Evolutionary conservation across 2,888 invertebrate genomes (phyloP).

Genomic region (Platerodrilus igneus): DNA sequence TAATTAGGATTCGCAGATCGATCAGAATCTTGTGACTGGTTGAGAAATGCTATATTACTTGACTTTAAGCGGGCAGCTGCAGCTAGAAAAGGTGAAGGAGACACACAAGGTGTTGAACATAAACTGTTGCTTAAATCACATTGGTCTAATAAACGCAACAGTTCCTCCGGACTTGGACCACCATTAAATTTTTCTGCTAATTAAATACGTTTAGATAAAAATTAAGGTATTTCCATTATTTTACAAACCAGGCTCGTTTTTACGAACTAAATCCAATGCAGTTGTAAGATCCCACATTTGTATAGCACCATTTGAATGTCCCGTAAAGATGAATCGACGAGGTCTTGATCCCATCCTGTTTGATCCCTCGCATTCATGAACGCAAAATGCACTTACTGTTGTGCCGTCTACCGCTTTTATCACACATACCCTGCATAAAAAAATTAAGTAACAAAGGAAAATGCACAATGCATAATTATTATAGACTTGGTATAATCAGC

Average conservation of each 20-base stretch:
- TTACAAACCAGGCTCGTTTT: constrained; percentile 48
- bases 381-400: constrained; percentile 90
- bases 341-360: constrained; percentile 87
- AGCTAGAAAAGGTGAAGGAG: constrained; percentile 61
- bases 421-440: constrained; percentile 72
- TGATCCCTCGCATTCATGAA: constrained; percentile 96
- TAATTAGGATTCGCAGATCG: constrained; percentile 24
- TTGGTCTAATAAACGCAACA: constrained; percentile 85
- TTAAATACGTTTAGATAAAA: not conserved
- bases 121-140: constrained; percentile 85
- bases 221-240: not conserved
- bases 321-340: constrained; percentile 83
- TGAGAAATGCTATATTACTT: constrained; percentile 60
- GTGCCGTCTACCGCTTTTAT: constrained; percentile 93
- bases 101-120: constrained; percentile 74
- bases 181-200: constrained; percentile 62
- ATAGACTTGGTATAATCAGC: not conserved
- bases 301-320: constrained; percentile 86
- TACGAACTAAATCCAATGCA: constrained; percentile 73
- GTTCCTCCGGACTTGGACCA: constrained; percentile 89
- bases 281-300: constrained; percentile 99
- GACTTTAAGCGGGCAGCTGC: constrained; percentile 54
- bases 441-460: constrained; percentile 7
- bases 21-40: constrained; percentile 48
- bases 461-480: not conserved